A percentile compares a stretch with the other conserved stretches of the same genome.
These are phyloP conservation scores for Dasyurus viverrinus DNA, from an alignment of 2,113 vertebrate species.

Conservation along the genomic window DNA sequence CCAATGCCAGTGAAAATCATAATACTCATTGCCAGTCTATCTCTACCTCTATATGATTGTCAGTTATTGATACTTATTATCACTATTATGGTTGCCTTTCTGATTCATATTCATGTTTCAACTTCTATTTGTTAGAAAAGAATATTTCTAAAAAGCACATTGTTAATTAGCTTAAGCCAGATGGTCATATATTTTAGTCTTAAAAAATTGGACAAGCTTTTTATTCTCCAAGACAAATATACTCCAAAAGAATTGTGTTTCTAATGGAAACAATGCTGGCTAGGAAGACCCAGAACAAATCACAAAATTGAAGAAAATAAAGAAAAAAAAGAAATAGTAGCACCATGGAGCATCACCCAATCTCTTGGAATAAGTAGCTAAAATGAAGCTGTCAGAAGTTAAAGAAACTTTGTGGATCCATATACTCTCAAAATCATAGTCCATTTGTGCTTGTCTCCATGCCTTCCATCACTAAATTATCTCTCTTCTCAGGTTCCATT, in stretches of 20 bases:
- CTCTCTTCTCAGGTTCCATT: background rate
- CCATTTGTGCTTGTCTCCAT: conserved; percentile 3
- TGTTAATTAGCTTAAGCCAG: conserved; percentile 26
- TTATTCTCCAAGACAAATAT: background rate
- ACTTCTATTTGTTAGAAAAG: conserved; percentile 2
- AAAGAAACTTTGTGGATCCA: background rate
- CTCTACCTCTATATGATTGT: background rate
- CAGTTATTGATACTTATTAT: background rate
- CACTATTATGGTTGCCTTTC: background rate
- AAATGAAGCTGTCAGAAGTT: background rate
- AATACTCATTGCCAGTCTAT: background rate
- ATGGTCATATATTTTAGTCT: conserved; percentile 32
- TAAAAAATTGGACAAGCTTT: conserved; percentile 32
- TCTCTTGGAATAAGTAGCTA: background rate
- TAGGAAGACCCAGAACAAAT: background rate
- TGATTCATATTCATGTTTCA: background rate
- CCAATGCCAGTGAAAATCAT: background rate
- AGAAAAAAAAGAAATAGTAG: background rate
- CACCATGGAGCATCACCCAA: background rate
- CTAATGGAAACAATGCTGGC: background rate
- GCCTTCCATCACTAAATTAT: background rate
- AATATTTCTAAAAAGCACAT: conserved; percentile 4
- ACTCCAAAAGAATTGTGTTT: background rate
- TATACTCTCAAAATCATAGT: conserved; percentile 1
- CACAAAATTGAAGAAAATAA: background rate